Evolutionary conservation across 2,888 invertebrate species (phyloP).

Genomic region (Quadroppia sp.): DNA sequence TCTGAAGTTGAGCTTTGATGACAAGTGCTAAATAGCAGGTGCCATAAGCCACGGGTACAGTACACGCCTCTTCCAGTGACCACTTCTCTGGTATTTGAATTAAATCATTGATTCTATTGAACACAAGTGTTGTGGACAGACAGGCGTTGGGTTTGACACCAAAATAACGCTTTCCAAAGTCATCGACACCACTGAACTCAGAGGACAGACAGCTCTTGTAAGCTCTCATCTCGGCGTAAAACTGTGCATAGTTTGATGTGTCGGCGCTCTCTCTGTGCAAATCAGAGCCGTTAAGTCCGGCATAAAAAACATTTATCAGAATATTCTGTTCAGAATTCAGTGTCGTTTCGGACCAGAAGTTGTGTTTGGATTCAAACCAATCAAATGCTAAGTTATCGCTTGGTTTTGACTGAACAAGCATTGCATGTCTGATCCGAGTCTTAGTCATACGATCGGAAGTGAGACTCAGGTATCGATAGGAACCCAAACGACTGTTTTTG

Average conservation of each 20-base stretch:
- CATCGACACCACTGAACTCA: constrained; percentile 50
- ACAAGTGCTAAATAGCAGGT: constrained; percentile 58
- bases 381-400: constrained; percentile 87
- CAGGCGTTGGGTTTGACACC: constrained; percentile 50
- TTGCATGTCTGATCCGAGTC: constrained; percentile 62
- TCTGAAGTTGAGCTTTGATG: constrained; percentile 54
- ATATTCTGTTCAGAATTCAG: constrained; percentile 48
- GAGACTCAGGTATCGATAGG: background rate
- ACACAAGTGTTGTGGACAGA: constrained; percentile 54
- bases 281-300: constrained; percentile 58
- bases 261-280: constrained; percentile 94
- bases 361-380: constrained; percentile 69
- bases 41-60: constrained; percentile 55
- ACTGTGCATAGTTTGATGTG: constrained; percentile 63
- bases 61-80: constrained; percentile 54
- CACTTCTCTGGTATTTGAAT: constrained; percentile 57
- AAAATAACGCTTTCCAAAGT: constrained; percentile 52
- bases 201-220: constrained; percentile 57
- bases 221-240: constrained; percentile 82
- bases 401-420: constrained; percentile 84
- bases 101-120: constrained; percentile 59
- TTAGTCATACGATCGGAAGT: background rate
- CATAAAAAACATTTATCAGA: constrained; percentile 41
- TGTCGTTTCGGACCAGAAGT: constrained; percentile 51
- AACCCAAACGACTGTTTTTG: background rate